A percentile compares a stretch with the other conserved stretches of the same genome.
Evolutionary conservation across 2,113 vertebrate species (phyloP).

Genomic region (Catagonus wagneri): DNA sequence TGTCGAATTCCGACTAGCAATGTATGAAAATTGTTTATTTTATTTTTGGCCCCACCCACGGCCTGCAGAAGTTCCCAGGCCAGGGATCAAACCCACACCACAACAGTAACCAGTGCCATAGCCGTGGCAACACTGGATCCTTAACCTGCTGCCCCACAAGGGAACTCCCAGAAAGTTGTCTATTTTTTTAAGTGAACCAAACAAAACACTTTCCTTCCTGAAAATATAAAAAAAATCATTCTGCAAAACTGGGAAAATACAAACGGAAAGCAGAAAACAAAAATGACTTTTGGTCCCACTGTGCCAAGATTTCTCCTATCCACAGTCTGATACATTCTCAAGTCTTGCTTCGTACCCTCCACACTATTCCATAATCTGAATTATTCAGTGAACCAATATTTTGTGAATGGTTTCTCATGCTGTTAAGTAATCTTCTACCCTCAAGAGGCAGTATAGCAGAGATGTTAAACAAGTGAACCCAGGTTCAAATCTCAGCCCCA

Average conservation of each 20-base stretch:
- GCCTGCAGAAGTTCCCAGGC: too few species aligned
- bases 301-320: too few species aligned
- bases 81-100: too few species aligned
- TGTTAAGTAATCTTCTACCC: neutral
- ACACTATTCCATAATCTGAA: neutral
- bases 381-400: neutral
- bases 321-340: neutral
- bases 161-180: neutral
- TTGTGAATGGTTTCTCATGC: neutral
- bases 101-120: too few species aligned
- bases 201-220: neutral
- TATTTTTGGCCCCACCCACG: too few species aligned
- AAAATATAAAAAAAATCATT: neutral
- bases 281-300: neutral
- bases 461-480: too few species aligned
- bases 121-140: too few species aligned
- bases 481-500: neutral
- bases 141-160: too few species aligned
- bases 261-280: neutral
- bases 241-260: neutral
- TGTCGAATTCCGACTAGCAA: neutral
- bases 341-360: neutral
- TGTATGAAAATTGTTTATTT: too few species aligned
- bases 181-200: neutral
- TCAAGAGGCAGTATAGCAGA: neutral